phyloP scores from a whole-genome alignment of 2,113 vertebrate genomes.

The Antigone vipio region DNA sequence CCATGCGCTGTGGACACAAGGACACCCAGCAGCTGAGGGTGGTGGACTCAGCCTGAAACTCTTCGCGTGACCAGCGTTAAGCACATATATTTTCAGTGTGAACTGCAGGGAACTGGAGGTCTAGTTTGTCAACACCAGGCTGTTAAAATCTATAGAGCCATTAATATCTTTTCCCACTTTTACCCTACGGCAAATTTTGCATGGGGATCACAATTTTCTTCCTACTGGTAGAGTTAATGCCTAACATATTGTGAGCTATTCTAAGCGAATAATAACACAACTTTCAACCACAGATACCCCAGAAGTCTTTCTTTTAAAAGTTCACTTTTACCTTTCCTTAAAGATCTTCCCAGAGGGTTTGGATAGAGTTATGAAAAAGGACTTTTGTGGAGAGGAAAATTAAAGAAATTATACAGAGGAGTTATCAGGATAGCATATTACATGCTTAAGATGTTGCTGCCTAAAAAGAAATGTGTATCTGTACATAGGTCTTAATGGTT shows the following conservation, averaged over 20 bases:
- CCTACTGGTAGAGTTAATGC: not conserved
- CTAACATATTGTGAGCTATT: not conserved
- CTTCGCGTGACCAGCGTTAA: not conserved
- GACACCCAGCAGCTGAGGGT: not conserved
- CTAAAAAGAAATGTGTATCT: not conserved
- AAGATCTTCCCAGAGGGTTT: not conserved
- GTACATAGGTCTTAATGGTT: not conserved
- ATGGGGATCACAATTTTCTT: not conserved
- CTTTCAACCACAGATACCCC: not conserved
- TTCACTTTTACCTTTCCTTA: not conserved
- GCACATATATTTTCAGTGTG: not conserved
- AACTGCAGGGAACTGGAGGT: not conserved
- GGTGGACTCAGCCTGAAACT: not conserved
- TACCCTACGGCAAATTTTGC: not conserved
- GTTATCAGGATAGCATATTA: not conserved
- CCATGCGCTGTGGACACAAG: accelerated
- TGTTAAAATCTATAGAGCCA: not conserved
- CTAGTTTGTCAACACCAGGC: not conserved
- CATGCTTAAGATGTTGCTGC: not conserved
- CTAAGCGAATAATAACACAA: not conserved
- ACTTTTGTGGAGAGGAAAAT: not conserved
- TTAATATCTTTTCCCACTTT: not conserved
- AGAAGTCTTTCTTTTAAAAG: not conserved
- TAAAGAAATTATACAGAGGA: not conserved
- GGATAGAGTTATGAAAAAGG: not conserved